These are phyloP conservation scores for Malacoraja senta DNA, from an alignment of 2,797 vertebrate species.

Conservation along the genomic window DNA sequence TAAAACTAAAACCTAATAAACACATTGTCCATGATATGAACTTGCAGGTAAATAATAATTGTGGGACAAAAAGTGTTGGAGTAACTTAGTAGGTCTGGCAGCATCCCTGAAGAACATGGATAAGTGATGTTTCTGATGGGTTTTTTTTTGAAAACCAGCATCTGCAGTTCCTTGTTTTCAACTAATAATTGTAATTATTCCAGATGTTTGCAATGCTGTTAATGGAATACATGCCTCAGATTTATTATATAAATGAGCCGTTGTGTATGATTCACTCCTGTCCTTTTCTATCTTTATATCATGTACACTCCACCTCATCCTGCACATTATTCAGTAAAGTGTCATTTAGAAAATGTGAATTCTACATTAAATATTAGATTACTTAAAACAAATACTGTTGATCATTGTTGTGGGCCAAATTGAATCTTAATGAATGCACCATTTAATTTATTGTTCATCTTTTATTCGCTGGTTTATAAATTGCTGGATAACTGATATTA, in stretches of 20 bases:
- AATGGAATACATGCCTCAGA: background rate
- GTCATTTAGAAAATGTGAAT: background rate
- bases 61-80: too few species aligned
- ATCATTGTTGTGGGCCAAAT: background rate
- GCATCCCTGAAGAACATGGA: too few species aligned
- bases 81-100: too few species aligned
- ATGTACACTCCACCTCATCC: background rate
- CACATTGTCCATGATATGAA: too few species aligned
- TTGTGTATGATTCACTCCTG: background rate
- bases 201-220: background rate
- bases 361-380: background rate
- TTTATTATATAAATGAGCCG: background rate
- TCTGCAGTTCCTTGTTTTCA: too few species aligned
- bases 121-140: too few species aligned
- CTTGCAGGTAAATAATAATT: too few species aligned
- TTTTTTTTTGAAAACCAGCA: too few species aligned
- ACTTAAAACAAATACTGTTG: background rate
- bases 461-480: background rate
- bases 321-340: background rate
- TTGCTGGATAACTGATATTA: background rate
- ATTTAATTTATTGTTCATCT: background rate
- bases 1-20: too few species aligned
- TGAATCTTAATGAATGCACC: background rate
- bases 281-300: background rate
- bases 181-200: too few species aligned